Base-by-base conservation (phyloP, 2,797 vertebrate genomes). In the Typhlichthys eigenmanni region DNA sequence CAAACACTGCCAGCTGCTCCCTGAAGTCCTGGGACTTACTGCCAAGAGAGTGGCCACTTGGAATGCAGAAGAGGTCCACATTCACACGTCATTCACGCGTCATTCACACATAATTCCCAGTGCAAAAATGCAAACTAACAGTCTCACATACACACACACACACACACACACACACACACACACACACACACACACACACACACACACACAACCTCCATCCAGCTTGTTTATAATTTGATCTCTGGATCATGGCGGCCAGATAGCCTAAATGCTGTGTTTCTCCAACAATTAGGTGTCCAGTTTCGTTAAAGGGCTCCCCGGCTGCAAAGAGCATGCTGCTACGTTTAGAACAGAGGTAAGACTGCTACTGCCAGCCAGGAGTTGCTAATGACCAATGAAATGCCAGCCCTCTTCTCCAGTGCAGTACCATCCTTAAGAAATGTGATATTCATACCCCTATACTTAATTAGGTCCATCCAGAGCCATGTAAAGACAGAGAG, bases 1-100 rank as follows among this genome's bases (percentile, higher is more conserved):
- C 89, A 94, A 96, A 88, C 94, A 96, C 86, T 95, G 95, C 87
- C 94, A 93, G 89, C 91, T 97, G 83, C 86, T 97, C 78, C 95
- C 96, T 0, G 95, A 96, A 87, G 95, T 96, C 74, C 90, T 93
- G 0, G 94, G 95, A 47, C 93, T 96, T 76, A 95, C 92, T 0
- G 94, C 95, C 85, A 95, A 94, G 82, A 90, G 93, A 29, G 96
- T 97, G 80, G 90, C 94, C 78, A 92, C 92, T 73, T 97, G 95
- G 96, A 95, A 80, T 55, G 83, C 94, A 2, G 96, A 97, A 74
- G 95, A 97, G 94, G 95, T 97, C 86, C 74, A 68, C 56, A 60
- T 62, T 71, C 34, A 19, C 68, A 70, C 71, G 47, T 60, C 68
- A 63, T 1, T 34, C 29, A 4, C 24, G 24, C 24, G 24, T 29